These are phyloP conservation scores for Coccyzus lansbergi DNA, from an alignment of 2,797 vertebrate genomes.

Conservation along the genomic window DNA sequence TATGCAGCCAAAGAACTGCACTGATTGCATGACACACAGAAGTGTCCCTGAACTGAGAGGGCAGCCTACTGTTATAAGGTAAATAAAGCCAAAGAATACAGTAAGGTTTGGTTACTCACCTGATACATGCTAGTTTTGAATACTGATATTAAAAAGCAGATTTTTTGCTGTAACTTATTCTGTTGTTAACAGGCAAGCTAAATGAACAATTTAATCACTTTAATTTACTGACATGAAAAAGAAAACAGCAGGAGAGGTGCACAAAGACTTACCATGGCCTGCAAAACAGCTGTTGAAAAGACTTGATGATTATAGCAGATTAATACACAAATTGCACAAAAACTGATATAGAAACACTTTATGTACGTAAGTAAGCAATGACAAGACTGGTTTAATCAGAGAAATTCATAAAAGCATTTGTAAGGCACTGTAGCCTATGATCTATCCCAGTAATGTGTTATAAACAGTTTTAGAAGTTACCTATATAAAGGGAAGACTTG, in stretches of 20 bases:
- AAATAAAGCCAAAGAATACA: background rate
- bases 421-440: background rate
- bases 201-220: background rate
- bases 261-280: background rate
- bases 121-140: background rate
- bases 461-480: slow-evolving; percentile 56
- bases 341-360: background rate
- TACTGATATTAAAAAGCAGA: background rate
- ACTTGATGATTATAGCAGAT: background rate
- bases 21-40: background rate
- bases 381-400: background rate
- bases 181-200: background rate
- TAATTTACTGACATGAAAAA: background rate
- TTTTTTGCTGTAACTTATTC: background rate
- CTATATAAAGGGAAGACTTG: slow-evolving; percentile 83
- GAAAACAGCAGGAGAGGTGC: background rate
- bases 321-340: background rate
- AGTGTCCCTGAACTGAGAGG: background rate
- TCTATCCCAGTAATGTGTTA: background rate
- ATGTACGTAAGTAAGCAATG: background rate
- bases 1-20: background rate
- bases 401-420: background rate
- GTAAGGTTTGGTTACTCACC: background rate
- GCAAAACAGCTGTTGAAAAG: background rate
- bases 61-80: background rate